Conservation (phyloP, 2,113 vertebrate species). For the Macaca fascicularis region T2T-MFA8v1.1 NC_088375.1:185066501-185067000, state of each 20-base stretch:
- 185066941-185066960: neutral
- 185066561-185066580: constrained; percentile 69
- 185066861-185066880: too few species aligned
- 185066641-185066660: constrained; percentile 48
- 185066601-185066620: constrained; percentile 48
- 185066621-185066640: constrained; percentile 54
- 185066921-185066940: constrained; percentile 17
- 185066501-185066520: constrained; percentile 65
- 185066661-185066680: constrained; percentile 42
- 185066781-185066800: neutral
- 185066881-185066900: too few species aligned
- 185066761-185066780: neutral
- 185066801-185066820: neutral
- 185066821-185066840: too few species aligned
- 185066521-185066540: constrained; percentile 57
- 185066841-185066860: too few species aligned
- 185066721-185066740: constrained; percentile 20
- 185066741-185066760: neutral
- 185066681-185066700: neutral
- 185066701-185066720: neutral
- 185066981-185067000: constrained; percentile 20
- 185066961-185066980: neutral
- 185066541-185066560: constrained; percentile 57
- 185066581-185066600: constrained; percentile 66
- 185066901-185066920: neutral